Base-by-base conservation (phyloP, 2,888 invertebrate species). In the Eretmocerus hayati region DNA sequence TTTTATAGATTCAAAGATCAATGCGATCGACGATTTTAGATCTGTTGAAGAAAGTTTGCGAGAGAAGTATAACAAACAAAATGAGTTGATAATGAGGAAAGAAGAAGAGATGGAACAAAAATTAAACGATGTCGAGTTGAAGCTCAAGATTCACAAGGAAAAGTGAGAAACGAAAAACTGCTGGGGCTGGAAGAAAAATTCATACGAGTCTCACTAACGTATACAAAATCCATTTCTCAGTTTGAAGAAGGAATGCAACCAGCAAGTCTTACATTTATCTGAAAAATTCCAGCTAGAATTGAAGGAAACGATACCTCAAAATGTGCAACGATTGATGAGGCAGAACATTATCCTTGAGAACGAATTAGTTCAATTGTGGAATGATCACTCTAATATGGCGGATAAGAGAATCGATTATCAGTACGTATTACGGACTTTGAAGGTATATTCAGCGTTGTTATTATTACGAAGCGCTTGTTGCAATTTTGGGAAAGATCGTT, bases 1-100 rank as follows among this genome's bases (percentile, higher is more conserved):
- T 16, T 39, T 50, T 46, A 46, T 44, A 70, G 70, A 58, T 46
- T 61, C 65, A 2, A 64, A 61, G 50, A 63, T 64, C 30, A 65
- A 65, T 51, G 52, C 50, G 23, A 49, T 70, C 31, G 64, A 70
- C 45, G 59, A 66, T 50, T 70, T 60, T 46, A 69, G 66, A 48
- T 52, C 46, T 2, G 46, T 38, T 1, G 58, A 61, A 39, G 20
- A 20, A 2, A 31, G n/a, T 13, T 52, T 69, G n/a, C 47, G 55
- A 39, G 49, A 59, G 37, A 68, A 64, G 55, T 53, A 62, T 3
- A 33, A 55, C 40, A 22, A 18, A 5, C 47, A 51, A 15, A 49
- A 60, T n/a, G 42, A 61, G 23, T 37, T 21, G 1, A 50, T 63
- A 22, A 16, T 37, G 6, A 4, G 55, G 2, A 59, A 59, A 26